Percentiles rank a stretch among this genome's conserved stretches.
phyloP scores from a whole-genome alignment of 2,797 vertebrate genomes.

The Bovichtus variegatus region DNA sequence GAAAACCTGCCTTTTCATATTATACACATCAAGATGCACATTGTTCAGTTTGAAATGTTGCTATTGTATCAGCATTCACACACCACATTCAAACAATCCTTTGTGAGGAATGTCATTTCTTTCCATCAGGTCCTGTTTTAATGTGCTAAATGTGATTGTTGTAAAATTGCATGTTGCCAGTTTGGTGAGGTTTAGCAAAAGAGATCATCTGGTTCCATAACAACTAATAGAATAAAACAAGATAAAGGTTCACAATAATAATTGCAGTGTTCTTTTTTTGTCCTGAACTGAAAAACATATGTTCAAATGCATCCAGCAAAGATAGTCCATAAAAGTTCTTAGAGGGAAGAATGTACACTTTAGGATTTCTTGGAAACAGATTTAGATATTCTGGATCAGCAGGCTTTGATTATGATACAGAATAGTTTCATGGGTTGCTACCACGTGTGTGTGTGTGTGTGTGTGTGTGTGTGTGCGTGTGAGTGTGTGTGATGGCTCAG shows the following conservation, averaged over 20 bases:
- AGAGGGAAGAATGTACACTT: conserved; percentile 54
- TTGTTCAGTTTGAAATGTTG: background rate
- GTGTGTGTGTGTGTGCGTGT: background rate
- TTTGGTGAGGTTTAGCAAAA: background rate
- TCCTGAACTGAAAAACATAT: conserved; percentile 21
- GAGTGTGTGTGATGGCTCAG: background rate
- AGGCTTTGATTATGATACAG: conserved; percentile 31
- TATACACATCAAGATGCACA: background rate
- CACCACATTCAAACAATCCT: background rate
- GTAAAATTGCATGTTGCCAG: background rate
- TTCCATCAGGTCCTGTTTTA: background rate
- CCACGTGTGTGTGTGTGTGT: background rate
- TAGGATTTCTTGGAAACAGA: conserved; percentile 67
- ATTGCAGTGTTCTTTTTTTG: background rate
- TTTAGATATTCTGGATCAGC: conserved; percentile 51
- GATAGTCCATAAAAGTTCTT: conserved; percentile 62
- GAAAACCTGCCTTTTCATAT: background rate
- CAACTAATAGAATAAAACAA: background rate
- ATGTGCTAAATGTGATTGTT: background rate
- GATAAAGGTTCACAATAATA: background rate
- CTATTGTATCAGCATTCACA: background rate
- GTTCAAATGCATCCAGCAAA: conserved; percentile 38
- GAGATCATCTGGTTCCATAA: background rate
- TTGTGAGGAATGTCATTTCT: background rate
- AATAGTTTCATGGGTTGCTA: conserved; percentile 27